Percentiles rank a stretch among this genome's conserved stretches.
These are phyloP conservation scores for Numida meleagris DNA, from an alignment of 2,113 vertebrate genomes.

Conservation along the genomic window DNA sequence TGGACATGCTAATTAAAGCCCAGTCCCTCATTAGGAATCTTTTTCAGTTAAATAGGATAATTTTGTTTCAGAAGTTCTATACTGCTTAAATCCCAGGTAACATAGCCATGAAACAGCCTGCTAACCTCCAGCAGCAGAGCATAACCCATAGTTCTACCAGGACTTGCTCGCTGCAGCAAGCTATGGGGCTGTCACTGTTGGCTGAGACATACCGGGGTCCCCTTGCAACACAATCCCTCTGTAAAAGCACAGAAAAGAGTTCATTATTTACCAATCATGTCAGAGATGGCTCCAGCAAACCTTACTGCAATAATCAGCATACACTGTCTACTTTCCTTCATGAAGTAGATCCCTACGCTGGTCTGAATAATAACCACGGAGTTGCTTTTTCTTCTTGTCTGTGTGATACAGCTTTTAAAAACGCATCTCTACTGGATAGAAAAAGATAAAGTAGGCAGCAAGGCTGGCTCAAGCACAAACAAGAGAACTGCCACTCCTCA, in stretches of 20 bases:
- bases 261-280: background rate
- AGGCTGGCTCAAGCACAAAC: background rate
- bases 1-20: background rate
- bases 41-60: background rate
- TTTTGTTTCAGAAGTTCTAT: background rate
- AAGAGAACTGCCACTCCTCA: background rate
- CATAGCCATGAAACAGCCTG: background rate
- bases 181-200: accelerated
- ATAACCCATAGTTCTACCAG: background rate
- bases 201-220: background rate
- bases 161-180: background rate
- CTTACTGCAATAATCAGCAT: background rate
- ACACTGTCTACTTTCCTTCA: background rate
- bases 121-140: background rate
- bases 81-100: background rate
- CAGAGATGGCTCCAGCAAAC: background rate
- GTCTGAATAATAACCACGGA: background rate
- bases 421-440: background rate
- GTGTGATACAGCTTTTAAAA: background rate
- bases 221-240: accelerated
- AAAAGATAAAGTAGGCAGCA: background rate
- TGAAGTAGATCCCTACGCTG: accelerated
- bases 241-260: background rate
- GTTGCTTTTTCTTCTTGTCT: background rate
- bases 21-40: background rate